Conservation (phyloP, 2,113 vertebrate species). For the Synodontis membranacea region DNA sequence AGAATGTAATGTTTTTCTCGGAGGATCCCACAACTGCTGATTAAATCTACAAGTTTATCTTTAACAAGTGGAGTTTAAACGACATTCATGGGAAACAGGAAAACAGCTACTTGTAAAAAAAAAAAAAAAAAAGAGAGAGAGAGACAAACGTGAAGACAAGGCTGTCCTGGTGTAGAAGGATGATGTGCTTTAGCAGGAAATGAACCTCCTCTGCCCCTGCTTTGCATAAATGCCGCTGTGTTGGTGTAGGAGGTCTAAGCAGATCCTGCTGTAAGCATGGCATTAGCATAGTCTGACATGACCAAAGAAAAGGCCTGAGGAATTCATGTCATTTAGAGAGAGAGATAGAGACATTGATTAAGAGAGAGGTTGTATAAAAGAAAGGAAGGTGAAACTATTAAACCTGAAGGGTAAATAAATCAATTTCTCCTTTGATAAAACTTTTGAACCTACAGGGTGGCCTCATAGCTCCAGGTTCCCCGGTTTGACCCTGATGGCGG, state of each 20-base stretch:
- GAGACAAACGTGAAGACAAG: constrained; percentile 26
- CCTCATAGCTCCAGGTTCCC: not conserved
- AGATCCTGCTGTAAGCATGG: constrained; percentile 73
- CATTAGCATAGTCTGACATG: constrained; percentile 79
- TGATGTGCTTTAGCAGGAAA: constrained; percentile 17
- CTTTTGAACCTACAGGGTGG: not conserved
- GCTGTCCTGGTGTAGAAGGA: constrained; percentile 3
- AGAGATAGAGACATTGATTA: constrained; percentile 4
- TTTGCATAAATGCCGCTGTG: constrained; percentile 75
- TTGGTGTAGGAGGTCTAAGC: constrained; percentile 74
- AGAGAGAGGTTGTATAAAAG: not conserved
- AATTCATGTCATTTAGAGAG: constrained; percentile 28
- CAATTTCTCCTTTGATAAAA: not conserved
- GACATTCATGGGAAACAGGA: constrained; percentile 34
- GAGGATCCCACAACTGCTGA: constrained; percentile 39
- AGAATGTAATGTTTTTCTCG: constrained; percentile 35
- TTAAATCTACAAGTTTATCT: constrained; percentile 51
- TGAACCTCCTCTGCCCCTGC: constrained; percentile 45
- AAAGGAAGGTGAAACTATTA: not conserved
- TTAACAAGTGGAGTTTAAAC: constrained; percentile 36
- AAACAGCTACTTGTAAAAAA: constrained; percentile 18
- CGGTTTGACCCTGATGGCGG: not conserved
- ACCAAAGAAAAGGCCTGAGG: constrained; percentile 73
- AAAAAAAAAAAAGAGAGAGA: too few relatives aligned
- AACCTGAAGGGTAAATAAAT: constrained; percentile 1